phyloP scores from a whole-genome alignment of 2,113 vertebrate genomes.

The Phocoena phocoena region DNA sequence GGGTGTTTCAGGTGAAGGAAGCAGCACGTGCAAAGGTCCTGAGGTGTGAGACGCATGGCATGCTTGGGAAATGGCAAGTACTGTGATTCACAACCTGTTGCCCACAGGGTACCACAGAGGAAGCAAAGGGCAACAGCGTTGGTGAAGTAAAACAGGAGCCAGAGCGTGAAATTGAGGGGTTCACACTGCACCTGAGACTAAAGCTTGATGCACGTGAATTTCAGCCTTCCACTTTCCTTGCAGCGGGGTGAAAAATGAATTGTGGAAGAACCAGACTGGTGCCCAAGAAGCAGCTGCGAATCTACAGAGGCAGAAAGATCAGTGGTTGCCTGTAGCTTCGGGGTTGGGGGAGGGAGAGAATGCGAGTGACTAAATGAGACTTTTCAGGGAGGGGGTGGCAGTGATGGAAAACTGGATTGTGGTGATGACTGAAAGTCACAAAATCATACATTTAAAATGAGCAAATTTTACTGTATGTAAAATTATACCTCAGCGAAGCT shows the following conservation, averaged over 20 bases:
- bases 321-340: neutral
- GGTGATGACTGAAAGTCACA: neutral
- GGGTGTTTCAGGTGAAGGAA: neutral
- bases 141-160: neutral
- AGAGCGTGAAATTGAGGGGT: neutral
- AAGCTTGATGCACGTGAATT: neutral
- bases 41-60: neutral
- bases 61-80: neutral
- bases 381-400: neutral
- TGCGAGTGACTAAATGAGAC: neutral
- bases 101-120: neutral
- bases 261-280: neutral
- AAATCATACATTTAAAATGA: neutral
- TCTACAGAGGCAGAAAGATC: neutral
- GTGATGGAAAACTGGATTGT: neutral
- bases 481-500: neutral
- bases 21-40: neutral
- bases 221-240: neutral
- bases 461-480: neutral
- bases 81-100: neutral
- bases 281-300: neutral
- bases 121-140: neutral
- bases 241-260: neutral
- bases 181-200: neutral
- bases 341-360: no score